phyloP scores from a whole-genome alignment of 2,888 invertebrate species.

The Ferdinandea cuprea region DNA sequence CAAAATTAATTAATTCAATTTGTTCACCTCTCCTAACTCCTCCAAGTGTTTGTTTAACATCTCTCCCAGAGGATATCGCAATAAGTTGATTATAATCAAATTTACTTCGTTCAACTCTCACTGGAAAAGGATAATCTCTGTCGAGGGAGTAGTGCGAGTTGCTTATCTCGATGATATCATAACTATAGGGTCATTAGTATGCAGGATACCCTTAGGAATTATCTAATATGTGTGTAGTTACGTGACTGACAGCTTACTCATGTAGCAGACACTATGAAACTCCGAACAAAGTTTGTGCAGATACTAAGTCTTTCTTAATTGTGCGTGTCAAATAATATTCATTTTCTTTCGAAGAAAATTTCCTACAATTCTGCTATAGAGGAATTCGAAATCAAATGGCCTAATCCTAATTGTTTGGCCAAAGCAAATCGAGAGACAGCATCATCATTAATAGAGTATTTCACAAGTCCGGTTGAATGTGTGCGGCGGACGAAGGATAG shows the following conservation, averaged over 20 bases:
- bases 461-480: conserved; percentile 12
- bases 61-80: conserved; percentile 13
- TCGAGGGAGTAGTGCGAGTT: background rate
- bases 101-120: conserved; percentile 41
- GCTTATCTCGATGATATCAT: conserved; percentile 13
- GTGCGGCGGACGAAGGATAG: conserved; percentile 10
- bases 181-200: conserved; percentile 47
- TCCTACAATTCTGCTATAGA: background rate
- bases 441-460: background rate
- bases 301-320: conserved; percentile 8
- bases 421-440: conserved; percentile 29
- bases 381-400: conserved; percentile 34
- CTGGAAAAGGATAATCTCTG: conserved; percentile 38
- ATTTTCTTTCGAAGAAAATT: conserved; percentile 25
- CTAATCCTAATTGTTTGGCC: conserved; percentile 49
- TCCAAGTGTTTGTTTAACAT: background rate
- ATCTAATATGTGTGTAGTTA: conserved; percentile 21
- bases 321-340: background rate
- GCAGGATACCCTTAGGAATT: conserved; percentile 35
- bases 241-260: conserved; percentile 22
- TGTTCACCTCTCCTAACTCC: background rate
- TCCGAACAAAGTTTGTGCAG: conserved; percentile 20
- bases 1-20: background rate
- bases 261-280: background rate
- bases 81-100: conserved; percentile 40